phyloP scores from a whole-genome alignment of 2,797 vertebrate species.

The Meda fulgida region DNA sequence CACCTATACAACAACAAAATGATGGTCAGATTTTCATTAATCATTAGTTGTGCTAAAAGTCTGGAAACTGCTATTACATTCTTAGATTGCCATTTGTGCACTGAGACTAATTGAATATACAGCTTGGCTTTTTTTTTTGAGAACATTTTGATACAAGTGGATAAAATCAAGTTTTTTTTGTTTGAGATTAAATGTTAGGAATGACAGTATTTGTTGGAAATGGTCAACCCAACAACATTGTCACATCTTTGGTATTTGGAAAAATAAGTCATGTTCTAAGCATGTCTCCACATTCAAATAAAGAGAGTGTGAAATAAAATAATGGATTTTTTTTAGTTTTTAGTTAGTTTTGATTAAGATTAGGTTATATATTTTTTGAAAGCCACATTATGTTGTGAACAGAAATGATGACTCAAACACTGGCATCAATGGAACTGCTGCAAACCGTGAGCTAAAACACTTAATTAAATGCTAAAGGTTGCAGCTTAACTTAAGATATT shows the following conservation, averaged over 20 bases:
- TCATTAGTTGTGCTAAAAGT: slow-evolving; percentile 49
- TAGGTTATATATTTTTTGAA: slow-evolving; percentile 48
- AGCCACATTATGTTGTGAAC: slow-evolving; percentile 49
- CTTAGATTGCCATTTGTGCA: slow-evolving; percentile 41
- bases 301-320: slow-evolving; percentile 11
- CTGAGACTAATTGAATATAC: slow-evolving; percentile 36
- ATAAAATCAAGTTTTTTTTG: slow-evolving; percentile 39
- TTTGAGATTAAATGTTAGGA: slow-evolving; percentile 5
- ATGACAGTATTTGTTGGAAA: not conserved
- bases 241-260: slow-evolving; percentile 25
- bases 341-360: slow-evolving; percentile 14
- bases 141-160: slow-evolving; percentile 38
- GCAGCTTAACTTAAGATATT: slow-evolving; percentile 49
- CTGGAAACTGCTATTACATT: slow-evolving; percentile 49
- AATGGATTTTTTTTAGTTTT: not conserved
- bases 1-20: slow-evolving; percentile 46
- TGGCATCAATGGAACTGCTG: slow-evolving; percentile 57
- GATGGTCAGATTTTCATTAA: slow-evolving; percentile 36
- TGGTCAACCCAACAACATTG: not conserved
- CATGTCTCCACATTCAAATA: slow-evolving; percentile 38
- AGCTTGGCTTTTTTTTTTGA: slow-evolving; percentile 17
- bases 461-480: slow-evolving; percentile 33
- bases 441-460: slow-evolving; percentile 51
- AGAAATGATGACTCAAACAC: slow-evolving; percentile 63
- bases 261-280: slow-evolving; percentile 13